A percentile compares a stretch with the other conserved stretches of the same genome.
These are phyloP conservation scores for Penaeus vannamei DNA, from an alignment of 1,140 invertebrate species.

Conservation along the genomic window DNA sequence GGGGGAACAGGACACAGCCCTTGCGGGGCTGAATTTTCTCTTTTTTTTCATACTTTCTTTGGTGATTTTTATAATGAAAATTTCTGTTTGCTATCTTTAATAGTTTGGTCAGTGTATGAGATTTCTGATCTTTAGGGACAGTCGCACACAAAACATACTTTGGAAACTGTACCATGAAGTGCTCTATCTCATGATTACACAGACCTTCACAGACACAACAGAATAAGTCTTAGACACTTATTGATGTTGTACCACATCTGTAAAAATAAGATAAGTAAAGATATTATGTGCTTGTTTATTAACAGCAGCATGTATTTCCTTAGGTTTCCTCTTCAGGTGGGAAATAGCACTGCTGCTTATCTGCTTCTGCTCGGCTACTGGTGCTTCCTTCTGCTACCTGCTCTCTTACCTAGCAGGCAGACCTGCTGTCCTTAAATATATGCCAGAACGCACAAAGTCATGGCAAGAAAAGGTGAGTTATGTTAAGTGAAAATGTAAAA, in stretches of 20 bases:
- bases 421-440: slow-evolving; percentile 87
- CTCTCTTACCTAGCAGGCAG: slow-evolving; percentile 92
- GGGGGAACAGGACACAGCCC: too few species aligned
- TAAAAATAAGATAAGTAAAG: background rate
- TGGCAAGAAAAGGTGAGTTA: slow-evolving; percentile 86
- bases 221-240: background rate
- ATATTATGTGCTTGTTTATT: background rate
- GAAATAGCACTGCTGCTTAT: slow-evolving; percentile 89
- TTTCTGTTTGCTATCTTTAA: too few species aligned
- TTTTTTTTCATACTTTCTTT: too few species aligned
- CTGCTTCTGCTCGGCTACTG: slow-evolving; percentile 95
- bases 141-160: too few species aligned
- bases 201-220: background rate
- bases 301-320: slow-evolving; percentile 70
- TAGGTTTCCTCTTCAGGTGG: slow-evolving; percentile 97
- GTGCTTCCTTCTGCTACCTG: slow-evolving; percentile 95
- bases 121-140: too few species aligned
- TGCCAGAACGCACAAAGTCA: slow-evolving; percentile 86
- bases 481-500: too few species aligned
- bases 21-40: too few species aligned
- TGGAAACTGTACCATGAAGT: background rate
- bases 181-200: background rate
- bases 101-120: too few species aligned
- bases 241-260: too few species aligned
- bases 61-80: too few species aligned